A percentile compares a stretch with the other conserved stretches of the same genome.
Conservation (phyloP, 35 echinoderm and acorn worm species). For the Stichopus chloronotus region DNA sequence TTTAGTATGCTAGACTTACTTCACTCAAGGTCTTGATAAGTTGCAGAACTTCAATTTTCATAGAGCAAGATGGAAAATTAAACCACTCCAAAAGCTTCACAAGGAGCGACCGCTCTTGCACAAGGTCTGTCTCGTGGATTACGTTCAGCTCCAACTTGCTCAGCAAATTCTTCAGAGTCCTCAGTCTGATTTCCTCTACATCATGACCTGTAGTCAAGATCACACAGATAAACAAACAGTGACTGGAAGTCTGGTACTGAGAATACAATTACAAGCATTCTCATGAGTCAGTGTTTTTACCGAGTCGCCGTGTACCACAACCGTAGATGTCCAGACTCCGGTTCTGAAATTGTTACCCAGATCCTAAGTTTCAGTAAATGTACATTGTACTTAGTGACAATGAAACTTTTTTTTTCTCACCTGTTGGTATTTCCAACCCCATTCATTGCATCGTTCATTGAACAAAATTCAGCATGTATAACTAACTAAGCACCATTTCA, state of each 20-base stretch:
- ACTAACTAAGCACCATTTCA: no score
- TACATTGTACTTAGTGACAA: background rate
- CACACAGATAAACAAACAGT: background rate
- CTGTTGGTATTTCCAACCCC: no score
- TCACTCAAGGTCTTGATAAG: constrained; percentile 68
- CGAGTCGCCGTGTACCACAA: background rate
- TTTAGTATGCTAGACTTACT: constrained; percentile 19
- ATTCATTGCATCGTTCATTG: no score
- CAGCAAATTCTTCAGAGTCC: constrained; percentile 79
- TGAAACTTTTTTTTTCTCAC: no score
- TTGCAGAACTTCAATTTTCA: constrained; percentile 69
- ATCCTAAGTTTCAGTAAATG: background rate
- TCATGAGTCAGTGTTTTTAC: background rate
- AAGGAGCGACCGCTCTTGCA: constrained; percentile 75
- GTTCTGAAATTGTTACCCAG: background rate
- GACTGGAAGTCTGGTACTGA: background rate
- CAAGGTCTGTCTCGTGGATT: constrained; percentile 72
- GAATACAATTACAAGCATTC: background rate
- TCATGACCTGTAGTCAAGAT: constrained; percentile 77
- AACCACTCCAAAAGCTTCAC: constrained; percentile 89
- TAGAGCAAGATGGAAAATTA: constrained; percentile 69
- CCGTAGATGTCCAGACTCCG: background rate
- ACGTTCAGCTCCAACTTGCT: constrained; percentile 80
- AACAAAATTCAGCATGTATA: no score
- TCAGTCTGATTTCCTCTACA: constrained; percentile 85